phyloP scores from a whole-genome alignment of 2,113 vertebrate genomes.

The Rhineura floridana region DNA sequence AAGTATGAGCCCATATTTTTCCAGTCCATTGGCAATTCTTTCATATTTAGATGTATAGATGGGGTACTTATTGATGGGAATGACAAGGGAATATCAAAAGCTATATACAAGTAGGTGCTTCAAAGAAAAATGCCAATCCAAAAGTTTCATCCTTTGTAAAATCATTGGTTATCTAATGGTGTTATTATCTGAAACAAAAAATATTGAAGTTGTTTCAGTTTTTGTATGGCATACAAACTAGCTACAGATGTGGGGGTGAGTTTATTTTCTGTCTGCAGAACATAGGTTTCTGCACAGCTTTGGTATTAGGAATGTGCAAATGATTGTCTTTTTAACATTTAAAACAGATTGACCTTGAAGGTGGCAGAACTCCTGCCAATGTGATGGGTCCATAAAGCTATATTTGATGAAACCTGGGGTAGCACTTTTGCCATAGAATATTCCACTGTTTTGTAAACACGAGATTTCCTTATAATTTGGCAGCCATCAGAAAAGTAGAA shows the following conservation, averaged over 20 bases:
- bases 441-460: background rate
- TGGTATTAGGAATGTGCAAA: background rate
- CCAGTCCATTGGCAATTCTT: constrained; percentile 93
- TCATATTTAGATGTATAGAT: constrained; percentile 94
- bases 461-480: background rate
- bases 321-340: background rate
- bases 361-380: background rate
- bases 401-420: background rate
- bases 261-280: background rate
- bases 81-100: constrained; percentile 89
- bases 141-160: background rate
- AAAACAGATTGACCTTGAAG: background rate
- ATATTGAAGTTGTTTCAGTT: accelerated
- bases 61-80: constrained; percentile 92
- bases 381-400: background rate
- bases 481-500: too few relatives aligned
- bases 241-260: background rate
- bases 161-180: background rate
- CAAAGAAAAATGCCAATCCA: background rate
- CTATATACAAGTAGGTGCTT: constrained; percentile 83
- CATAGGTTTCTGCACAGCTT: background rate
- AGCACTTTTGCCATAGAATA: background rate
- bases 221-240: background rate
- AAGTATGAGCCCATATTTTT: constrained; percentile 90
- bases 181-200: background rate